phyloP scores from a whole-genome alignment of 2,113 vertebrate genomes.

The Ceuthmochares aereus region DNA sequence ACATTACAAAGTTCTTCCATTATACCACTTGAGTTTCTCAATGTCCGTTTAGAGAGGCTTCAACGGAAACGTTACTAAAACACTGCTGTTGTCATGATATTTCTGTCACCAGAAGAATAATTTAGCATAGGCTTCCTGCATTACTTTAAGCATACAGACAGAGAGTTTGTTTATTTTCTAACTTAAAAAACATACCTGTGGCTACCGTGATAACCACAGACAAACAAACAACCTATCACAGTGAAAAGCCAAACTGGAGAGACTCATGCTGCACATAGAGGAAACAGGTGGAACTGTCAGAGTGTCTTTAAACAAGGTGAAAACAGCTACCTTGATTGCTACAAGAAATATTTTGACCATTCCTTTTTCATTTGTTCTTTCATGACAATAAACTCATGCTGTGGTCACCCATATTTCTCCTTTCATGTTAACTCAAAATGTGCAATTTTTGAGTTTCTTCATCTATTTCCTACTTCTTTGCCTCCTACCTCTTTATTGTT shows the following conservation, averaged over 20 bases:
- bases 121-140: constrained; percentile 51
- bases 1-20: not conserved
- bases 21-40: not conserved
- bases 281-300: not conserved
- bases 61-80: constrained; percentile 46
- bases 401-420: not conserved
- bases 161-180: not conserved
- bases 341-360: not conserved
- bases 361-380: not conserved
- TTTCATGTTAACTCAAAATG: constrained; percentile 32
- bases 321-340: not conserved
- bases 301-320: not conserved
- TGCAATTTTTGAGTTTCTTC: constrained; percentile 16
- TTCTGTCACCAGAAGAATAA: constrained; percentile 23
- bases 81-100: not conserved
- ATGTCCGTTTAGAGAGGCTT: not conserved
- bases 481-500: not conserved
- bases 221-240: not conserved
- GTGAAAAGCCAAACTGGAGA: not conserved
- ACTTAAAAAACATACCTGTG: constrained; percentile 24
- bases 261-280: not conserved
- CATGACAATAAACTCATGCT: not conserved
- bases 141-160: not conserved
- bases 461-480: constrained; percentile 41
- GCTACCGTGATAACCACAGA: constrained; percentile 18